Percentiles rank a stretch among this genome's conserved stretches.
phyloP scores from a whole-genome alignment of 2,797 vertebrate species.

The Mallotus villosus region DNA sequence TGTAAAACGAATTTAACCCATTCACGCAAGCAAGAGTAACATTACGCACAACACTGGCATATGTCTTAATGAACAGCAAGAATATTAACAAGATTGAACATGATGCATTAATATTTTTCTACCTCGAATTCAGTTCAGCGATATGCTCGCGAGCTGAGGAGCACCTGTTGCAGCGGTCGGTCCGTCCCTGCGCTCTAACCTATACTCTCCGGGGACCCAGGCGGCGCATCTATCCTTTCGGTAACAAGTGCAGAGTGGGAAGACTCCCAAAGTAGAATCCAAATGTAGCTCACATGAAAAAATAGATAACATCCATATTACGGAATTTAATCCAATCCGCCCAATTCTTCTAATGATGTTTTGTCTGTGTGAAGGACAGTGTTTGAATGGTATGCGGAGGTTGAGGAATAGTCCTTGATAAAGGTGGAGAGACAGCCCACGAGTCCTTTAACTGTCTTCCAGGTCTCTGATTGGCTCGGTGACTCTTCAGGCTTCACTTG shows the following conservation, averaged over 20 bases:
- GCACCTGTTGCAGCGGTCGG: constrained; percentile 64
- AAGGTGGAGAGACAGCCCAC: constrained; percentile 55
- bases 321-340: constrained; percentile 26
- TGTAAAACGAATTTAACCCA: constrained; percentile 3
- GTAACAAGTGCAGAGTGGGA: constrained; percentile 77
- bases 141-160: constrained; percentile 37
- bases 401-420: constrained; percentile 49
- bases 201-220: constrained; percentile 55
- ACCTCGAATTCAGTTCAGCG: constrained; percentile 35
- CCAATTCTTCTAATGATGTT: constrained; percentile 5
- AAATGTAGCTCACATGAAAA: constrained; percentile 36
- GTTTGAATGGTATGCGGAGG: constrained; percentile 15
- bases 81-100: not conserved
- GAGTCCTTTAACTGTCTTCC: constrained; percentile 72
- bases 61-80: not conserved
- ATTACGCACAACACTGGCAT: not conserved
- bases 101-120: constrained; percentile 17
- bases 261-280: constrained; percentile 37
- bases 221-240: constrained; percentile 53
- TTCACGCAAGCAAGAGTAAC: not conserved
- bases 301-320: constrained; percentile 41
- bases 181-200: constrained; percentile 42
- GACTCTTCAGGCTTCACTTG: constrained; percentile 45
- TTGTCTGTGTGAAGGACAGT: not conserved
- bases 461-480: constrained; percentile 74